Evolutionary conservation across 2,888 invertebrate genomes (phyloP), one percentile per base, ranked within the genome.

Genomic region (Melanargia galathea): DNA sequence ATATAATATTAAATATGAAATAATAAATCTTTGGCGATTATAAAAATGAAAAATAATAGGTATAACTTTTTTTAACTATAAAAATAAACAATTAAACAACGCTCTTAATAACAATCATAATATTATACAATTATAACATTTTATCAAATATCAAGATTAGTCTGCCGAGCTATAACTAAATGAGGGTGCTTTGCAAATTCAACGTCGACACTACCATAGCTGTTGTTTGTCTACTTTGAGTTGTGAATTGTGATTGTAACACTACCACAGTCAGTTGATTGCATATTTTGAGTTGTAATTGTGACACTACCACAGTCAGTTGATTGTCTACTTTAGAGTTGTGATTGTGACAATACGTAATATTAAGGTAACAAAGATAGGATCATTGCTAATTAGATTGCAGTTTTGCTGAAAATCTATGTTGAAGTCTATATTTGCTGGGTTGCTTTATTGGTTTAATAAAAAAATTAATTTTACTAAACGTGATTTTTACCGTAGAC

Each of bases 1-100:
- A 20, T 20, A 20, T 73, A 71, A 71, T 72, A 70, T 30, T 70
- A 68, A 70, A 71, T 69, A 26, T 22, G n/a, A n/a, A 26, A 57
- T 54, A 46, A 59, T 70, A 52, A 22, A 62, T 64, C 64, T 69
- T 70, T 67, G 67, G 64, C 51, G 62, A 51, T 49, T 59, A 63
- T 1, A n/a, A 20, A 20, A 33, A 20, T 11, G 33, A 18, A 58
- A 56, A 16, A 22, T 16, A 49, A 13, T 52, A 18, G n/a, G 3
- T 3, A 51, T 30, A 54, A 38, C 8, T 22, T 10, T 13, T 33
- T 6, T 35, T 13, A 52, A 52, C 11, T 52, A 30, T 18, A 35
- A 20, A 33, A 52, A 35, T 20, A 52, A 26, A 35, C 48, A 26
- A 1, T 26, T 26, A n/a, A 52, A 52, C 33, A 20, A 33, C 49